Percentiles rank a stretch among this genome's conserved stretches.
Conservation (phyloP, 2,113 vertebrate species). For the Natator depressus region DNA sequence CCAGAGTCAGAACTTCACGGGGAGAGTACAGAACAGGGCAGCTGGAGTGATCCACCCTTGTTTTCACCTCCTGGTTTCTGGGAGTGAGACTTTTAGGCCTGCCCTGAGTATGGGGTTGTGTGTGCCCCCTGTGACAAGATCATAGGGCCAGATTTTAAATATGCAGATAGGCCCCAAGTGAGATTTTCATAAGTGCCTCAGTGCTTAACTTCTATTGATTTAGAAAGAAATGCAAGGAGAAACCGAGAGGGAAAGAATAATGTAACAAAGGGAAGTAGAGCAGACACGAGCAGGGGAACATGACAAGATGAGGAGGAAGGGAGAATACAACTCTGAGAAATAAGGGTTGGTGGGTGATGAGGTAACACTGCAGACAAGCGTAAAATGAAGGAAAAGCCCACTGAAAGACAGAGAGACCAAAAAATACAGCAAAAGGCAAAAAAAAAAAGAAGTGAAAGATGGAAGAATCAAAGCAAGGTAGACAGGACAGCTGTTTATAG, state of each 20-base stretch:
- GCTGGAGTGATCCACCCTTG: background rate
- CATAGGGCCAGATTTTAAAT: background rate
- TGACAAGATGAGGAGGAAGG: background rate
- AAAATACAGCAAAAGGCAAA: background rate
- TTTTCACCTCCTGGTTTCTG: background rate
- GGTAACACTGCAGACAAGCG: background rate
- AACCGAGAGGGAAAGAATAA: background rate
- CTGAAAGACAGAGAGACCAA: background rate
- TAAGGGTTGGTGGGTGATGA: background rate
- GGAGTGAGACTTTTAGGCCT: too few relatives aligned
- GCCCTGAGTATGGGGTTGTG: too few relatives aligned
- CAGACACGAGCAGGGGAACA: background rate
- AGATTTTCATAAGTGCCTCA: background rate
- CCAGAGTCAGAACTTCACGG: too few relatives aligned
- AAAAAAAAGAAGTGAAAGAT: background rate
- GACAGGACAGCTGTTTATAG: background rate
- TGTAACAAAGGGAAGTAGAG: background rate
- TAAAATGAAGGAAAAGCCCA: background rate
- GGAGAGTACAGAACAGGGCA: background rate
- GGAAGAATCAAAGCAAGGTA: background rate
- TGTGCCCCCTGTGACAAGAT: background rate
- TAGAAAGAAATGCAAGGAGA: background rate
- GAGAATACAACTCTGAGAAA: background rate
- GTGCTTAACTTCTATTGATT: background rate
- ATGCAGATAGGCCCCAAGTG: background rate